phyloP scores from a whole-genome alignment of 2,113 vertebrate genomes.

The Erythrocebus patas region DNA sequence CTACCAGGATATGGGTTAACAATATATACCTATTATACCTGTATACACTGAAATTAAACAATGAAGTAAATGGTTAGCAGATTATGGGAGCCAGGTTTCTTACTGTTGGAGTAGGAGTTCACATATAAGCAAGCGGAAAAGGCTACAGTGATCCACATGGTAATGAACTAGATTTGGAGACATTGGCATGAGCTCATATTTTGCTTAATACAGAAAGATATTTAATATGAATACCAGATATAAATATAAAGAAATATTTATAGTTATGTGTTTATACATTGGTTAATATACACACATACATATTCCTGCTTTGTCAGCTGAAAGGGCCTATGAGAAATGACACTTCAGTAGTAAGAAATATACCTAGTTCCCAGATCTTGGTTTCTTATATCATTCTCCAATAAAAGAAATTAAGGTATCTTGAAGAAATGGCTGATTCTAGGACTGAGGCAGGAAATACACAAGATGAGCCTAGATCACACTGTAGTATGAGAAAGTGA shows the following conservation, averaged over 20 bases:
- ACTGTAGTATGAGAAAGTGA: not conserved
- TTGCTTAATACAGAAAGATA: not conserved
- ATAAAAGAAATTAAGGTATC: not conserved
- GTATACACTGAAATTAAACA: not conserved
- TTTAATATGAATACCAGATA: not conserved
- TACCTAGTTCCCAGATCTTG: not conserved
- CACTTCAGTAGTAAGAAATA: not conserved
- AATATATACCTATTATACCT: accelerated
- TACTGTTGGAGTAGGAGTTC: not conserved
- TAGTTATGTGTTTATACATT: not conserved
- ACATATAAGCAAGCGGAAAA: not conserved
- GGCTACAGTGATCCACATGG: not conserved
- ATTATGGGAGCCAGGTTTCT: not conserved
- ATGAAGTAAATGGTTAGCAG: too few species aligned
- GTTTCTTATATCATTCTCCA: not conserved
- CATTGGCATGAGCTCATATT: not conserved
- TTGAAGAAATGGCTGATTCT: not conserved
- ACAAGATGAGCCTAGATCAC: not conserved
- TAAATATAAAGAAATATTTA: not conserved
- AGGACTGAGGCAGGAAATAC: not conserved
- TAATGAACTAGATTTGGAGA: not conserved
- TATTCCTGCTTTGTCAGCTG: not conserved
- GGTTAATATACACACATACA: not conserved
- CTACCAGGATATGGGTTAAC: accelerated
- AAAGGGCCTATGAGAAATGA: not conserved